A percentile compares a stretch with the other conserved stretches of the same genome.
Conservation (phyloP, 1,140 invertebrate species). For the Scylla paramamosain region DNA sequence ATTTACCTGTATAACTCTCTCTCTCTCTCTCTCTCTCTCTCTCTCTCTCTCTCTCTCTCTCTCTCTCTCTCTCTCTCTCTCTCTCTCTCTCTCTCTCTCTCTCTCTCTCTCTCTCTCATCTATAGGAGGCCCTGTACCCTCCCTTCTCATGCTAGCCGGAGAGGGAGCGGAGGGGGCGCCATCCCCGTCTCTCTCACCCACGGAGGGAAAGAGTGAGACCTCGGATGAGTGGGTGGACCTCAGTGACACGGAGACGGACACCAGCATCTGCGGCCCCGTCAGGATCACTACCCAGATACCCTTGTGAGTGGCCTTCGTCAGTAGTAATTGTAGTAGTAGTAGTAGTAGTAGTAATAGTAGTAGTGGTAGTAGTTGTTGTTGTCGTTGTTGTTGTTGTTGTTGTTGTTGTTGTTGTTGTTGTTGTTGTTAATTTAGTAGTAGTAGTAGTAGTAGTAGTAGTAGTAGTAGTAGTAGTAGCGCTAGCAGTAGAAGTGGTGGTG, state of each 20-base stretch:
- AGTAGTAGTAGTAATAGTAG: not conserved
- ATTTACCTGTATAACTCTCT: too few species aligned
- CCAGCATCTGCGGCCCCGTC: conserved; percentile 55
- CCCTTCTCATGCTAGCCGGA: not conserved
- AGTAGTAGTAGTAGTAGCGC: not conserved
- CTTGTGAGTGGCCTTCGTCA: conserved; percentile 58
- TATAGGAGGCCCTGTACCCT: conserved; percentile 35
- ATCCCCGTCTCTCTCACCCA: conserved; percentile 74
- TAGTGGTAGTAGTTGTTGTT: not conserved
- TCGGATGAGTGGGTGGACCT: conserved; percentile 78
- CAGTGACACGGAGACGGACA: conserved; percentile 77
- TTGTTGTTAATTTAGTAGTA: too few species aligned
- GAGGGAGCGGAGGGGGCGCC: conserved; percentile 52
- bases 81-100: not conserved
- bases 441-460: not conserved
- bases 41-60: not conserved
- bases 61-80: not conserved
- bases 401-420: conserved; percentile 8
- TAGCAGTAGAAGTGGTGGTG: too few species aligned
- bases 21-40: not conserved
- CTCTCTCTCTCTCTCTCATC: not conserved
- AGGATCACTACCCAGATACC: conserved; percentile 70
- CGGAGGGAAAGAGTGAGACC: conserved; percentile 77
- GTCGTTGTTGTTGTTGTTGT: not conserved
- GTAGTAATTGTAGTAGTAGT: not conserved